Evolutionary conservation across 2,888 invertebrate genomes (phyloP), one percentile per base, ranked within the genome.

Genomic region (Drosophila mayaguana): DNA sequence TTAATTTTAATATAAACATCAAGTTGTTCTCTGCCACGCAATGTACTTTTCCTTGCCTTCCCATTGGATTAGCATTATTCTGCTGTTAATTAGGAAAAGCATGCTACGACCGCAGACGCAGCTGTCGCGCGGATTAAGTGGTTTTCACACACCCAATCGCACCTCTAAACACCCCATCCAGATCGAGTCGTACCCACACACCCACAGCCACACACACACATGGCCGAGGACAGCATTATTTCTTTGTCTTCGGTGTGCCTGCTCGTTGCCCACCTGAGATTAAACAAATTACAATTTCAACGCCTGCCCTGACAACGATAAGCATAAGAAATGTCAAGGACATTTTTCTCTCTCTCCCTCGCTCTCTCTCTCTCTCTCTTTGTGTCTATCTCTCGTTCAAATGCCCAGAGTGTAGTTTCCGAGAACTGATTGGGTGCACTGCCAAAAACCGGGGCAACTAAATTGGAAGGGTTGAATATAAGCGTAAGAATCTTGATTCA

Each of bases 241-340:
- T 65, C 60, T 59, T 55, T 70, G 67, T 71, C 63, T 59, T 61
- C 18, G 38, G 22, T 28, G 18, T 7, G 38, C n/a, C 59, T 70
- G 65, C 51, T 55, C 61, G 48, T 75, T 75, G 78, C 74, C 82
- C 76, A 78, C 74, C 81, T 75, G 80, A 81, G 83, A 86, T 88
- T 85, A 83, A 69, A 83, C 88, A 86, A 87, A 87, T 88, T 83
- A 85, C 88, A 86, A 83, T 88, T 85, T 88, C 85, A 82, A 80
- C 88, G 87, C 81, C 89, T 89, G 90, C 77, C 75, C 72, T 75
- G 75, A 79, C 80, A 75, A 75, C 79, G 89, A 89, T 89, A 89
- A 85, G 87, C 81, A 78, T 80, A 88, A 90, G 80, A 88, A 87
- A 90, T 88, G 85, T 85, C 87, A 89, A 87, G 89, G 87, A 75